Base-by-base conservation (phyloP, 1,140 invertebrate species). In the Drosophila malerkotliana region DNA sequence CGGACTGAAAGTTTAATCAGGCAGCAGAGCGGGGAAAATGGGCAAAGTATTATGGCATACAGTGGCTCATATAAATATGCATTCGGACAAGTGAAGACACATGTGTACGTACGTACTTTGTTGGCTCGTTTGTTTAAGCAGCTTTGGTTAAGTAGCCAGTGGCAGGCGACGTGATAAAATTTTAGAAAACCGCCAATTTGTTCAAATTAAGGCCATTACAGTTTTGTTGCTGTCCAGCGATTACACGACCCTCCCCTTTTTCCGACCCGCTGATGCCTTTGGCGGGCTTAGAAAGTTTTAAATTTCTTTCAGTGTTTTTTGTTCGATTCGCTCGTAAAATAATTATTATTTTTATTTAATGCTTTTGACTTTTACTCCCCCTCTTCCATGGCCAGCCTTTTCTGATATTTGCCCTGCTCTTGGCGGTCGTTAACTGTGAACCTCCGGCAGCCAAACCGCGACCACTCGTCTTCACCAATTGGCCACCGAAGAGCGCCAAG, bases 141-240 rank as follows among this genome's bases (percentile, higher is more conserved):
- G 62, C 61, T 81, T 67, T 62, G 44, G 52, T 58, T 81, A 66
- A 82, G 67, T 75, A 58, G 63, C 51, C 28, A 57, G 39, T 41
- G 39, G 57, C 75, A 75, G 82, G 77, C 74, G 69, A 87, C 82
- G 83, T 87, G 83, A 87, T 87, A 72, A 88, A 87, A 87, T 87
- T 87, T 87, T 87, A 83, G 83, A 82, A 87, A 87, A 79, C 79
- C 83, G 72, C 72, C 71, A 87, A 88, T 79, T 83, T 79, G 59
- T 66, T 76, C 59, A 85, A 82, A 87, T 85, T 85, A 88, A 88
- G 56, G 63, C 75, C 82, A 88, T 88, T 88, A 82, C 75, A 49
- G 57, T 66, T 53, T 72, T 64, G 64, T 56, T 80, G 53, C 53
- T 58, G 63, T 66, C 48, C 51, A 44, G 30, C 63, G 55, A 77